These are phyloP conservation scores for Donacobius atricapilla DNA, from an alignment of 2,113 vertebrate species.

Conservation along the genomic window DNA sequence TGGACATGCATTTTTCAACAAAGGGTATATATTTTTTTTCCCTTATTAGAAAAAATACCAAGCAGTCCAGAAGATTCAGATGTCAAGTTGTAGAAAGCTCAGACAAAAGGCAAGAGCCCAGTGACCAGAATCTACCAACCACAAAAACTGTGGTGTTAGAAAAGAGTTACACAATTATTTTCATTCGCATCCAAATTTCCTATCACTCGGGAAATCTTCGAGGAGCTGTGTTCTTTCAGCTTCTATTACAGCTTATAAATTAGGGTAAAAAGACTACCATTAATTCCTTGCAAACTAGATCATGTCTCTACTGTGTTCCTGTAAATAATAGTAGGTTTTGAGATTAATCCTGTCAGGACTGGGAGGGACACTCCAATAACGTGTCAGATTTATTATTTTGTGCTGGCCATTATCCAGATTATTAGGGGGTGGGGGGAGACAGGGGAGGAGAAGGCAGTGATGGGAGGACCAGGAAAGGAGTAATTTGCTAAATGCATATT, in stretches of 20 bases:
- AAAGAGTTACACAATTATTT: background rate
- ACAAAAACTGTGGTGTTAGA: background rate
- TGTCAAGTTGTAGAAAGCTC: background rate
- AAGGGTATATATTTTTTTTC: background rate
- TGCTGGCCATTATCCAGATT: background rate
- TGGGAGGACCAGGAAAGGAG: background rate
- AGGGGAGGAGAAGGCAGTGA: background rate
- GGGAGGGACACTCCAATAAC: background rate
- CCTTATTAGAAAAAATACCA: background rate
- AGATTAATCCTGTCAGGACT: background rate
- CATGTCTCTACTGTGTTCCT: background rate
- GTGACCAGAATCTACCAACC: background rate
- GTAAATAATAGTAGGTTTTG: background rate
- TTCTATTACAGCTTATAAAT: background rate
- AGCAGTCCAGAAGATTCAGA: background rate
- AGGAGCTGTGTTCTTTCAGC: background rate
- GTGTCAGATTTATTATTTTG: background rate
- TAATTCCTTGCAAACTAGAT: background rate
- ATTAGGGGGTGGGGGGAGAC: rapidly evolving
- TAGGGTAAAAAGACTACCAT: background rate
- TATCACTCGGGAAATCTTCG: background rate
- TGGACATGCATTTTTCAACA: background rate
- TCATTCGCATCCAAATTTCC: background rate
- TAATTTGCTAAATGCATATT: background rate
- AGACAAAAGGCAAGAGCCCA: background rate